Evolutionary conservation across 2,113 vertebrate genomes (phyloP), one percentile per base, ranked within the genome.

Genomic region (Microcebus griseorufus): DNA sequence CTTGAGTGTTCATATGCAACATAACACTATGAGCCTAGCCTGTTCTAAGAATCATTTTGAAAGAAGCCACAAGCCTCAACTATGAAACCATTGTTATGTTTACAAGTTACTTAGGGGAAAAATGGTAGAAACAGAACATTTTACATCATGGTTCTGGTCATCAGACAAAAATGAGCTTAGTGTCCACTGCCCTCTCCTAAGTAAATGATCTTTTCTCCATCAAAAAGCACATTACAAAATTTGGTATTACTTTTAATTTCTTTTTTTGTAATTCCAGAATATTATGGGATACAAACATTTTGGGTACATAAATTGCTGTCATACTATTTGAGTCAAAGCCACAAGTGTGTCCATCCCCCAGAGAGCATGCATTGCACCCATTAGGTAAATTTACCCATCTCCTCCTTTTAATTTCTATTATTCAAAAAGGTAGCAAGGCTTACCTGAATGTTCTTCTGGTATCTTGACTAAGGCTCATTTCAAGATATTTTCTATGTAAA

Each of bases 141-240:
- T 81, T 81, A 78, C 81, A 82, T 70, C 18, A 85, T 91, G 7
- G 3, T 32, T 96, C 51, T 34, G 64, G 34, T 83, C 18, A 93
- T 55, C 53, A 84, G 23, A 1, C 23, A 29, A 0, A 0, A 88
- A 73, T 76, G 76, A 78, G 1, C 22, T 91, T 67, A n/a, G 12
- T 88, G 17, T 82, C 17, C 39, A 58, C 39, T 60, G 34, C 34
- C 1, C 12, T 69, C 7, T 39, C 0, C 0, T 18, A 84, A 12
- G 16, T 78, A 84, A 12, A 13, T 78, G 90, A 72, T 42, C 0
- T 73, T 91, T 23, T 88, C 11, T 90, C 80, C 29, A 91, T 64
- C 0, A 34, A 85, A 39, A 22, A 17, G 12, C 14, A 45, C 8
- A 45, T 55, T 37, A 80, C 37, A 85, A 23, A 60, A 75, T 23